Evolutionary conservation across 1,140 invertebrate genomes (phyloP), one percentile per base, ranked within the genome.

Genomic region (Cydia amplana): DNA sequence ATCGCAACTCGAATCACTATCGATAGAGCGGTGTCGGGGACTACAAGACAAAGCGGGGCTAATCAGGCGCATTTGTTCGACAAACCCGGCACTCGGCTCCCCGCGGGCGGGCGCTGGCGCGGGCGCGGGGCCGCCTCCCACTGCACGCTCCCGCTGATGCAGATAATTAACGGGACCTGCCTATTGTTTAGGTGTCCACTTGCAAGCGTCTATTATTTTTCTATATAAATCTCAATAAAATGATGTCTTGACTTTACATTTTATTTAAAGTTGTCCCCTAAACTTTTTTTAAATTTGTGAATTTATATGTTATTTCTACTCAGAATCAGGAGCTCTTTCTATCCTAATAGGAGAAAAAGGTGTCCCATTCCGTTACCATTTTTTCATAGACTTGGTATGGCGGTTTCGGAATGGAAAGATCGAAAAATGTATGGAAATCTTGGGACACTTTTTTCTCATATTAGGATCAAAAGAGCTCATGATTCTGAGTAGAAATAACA

Each of bases 11-110:
- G 74, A 77, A 79, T 75, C 79, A 77, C 49, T 55, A 77, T 72
- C 72, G 75, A 78, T 74, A 70, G 60, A 76, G 64, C 73, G 32
- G 32, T 70, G 76, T 70, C 40, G 75, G 74, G 74, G 70, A 72
- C 46, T 51, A 65, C 9, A 74, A 74, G 79, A 88, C 88, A 90
- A 88, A 90, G 87, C 84, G 83, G 64, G 77, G 79, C 87, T 90
- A 89, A 89, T 91, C 87, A 89, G 85, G 79, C 80, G 82, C 85
- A 91, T 91, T 91, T 87, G 89, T 89, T 86, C 83, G 80, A 83
- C 83, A 86, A 85, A 85, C 83, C 82, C 77, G 76, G 73, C 80
- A 75, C 76, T 75, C 74, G 73, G 20, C 25, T 76, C 74, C 40
- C 40, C 43, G 74, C 77, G 75, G 40, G 73, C 77, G 70, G 74